These are phyloP conservation scores for Philypnodon macrostomus DNA, from an alignment of 2,797 vertebrate species.

Conservation along the genomic window DNA sequence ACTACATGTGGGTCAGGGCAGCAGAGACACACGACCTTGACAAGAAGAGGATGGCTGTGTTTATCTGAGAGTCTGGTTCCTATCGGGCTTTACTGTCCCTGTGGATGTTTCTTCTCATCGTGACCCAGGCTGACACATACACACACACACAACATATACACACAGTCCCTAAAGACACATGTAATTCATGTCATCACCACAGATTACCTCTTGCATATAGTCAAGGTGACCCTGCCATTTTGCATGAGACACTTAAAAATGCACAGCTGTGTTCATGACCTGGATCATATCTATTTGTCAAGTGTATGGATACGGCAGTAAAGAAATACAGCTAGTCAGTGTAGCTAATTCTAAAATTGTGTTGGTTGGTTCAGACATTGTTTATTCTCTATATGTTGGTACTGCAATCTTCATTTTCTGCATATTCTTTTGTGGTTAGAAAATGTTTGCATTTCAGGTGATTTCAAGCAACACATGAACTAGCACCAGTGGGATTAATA, in stretches of 20 bases:
- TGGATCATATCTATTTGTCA: constrained; percentile 5
- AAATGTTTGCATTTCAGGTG: too few species aligned
- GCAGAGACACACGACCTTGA: constrained; percentile 57
- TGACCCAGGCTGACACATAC: constrained; percentile 55
- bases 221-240: constrained; percentile 29
- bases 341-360: too few species aligned
- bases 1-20: background rate
- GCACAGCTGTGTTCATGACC: background rate
- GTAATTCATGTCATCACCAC: constrained; percentile 23
- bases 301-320: background rate
- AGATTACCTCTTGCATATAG: constrained; percentile 12
- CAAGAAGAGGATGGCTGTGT: constrained; percentile 60
- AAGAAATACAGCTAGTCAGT: background rate
- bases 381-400: too few species aligned
- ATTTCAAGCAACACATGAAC: background rate
- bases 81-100: constrained; percentile 59
- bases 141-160: too few species aligned
- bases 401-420: too few species aligned
- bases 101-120: constrained; percentile 53
- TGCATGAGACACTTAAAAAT: constrained; percentile 15
- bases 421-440: too few species aligned
- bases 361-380: too few species aligned
- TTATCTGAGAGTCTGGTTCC: constrained; percentile 71
- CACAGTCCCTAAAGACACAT: constrained; percentile 28
- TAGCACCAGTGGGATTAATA: background rate